phyloP scores from a whole-genome alignment of 1,140 invertebrate species.

The Cylas formicarius region DNA sequence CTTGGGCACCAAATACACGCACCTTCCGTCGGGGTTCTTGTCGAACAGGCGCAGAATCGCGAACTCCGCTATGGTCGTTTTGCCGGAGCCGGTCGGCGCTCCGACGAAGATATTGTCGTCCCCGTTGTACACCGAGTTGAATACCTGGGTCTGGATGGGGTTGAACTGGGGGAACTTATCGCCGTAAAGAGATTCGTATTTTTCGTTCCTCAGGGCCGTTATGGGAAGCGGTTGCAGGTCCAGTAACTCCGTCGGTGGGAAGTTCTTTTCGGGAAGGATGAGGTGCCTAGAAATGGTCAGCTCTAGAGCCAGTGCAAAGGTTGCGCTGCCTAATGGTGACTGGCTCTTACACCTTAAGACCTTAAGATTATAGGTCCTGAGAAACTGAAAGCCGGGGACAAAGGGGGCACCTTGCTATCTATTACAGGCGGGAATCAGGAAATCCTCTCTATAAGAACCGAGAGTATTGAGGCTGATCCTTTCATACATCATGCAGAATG shows the following conservation, averaged over 20 bases:
- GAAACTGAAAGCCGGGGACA: too few species aligned
- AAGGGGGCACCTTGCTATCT: too few species aligned
- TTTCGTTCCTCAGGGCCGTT: constrained; percentile 73
- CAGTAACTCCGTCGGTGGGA: constrained; percentile 95
- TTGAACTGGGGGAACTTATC: constrained; percentile 93
- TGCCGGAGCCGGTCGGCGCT: constrained; percentile 94
- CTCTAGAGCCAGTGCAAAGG: too few species aligned
- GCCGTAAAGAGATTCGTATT: constrained; percentile 80
- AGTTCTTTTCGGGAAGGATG: constrained; percentile 96
- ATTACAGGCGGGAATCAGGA: too few species aligned
- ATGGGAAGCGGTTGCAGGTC: constrained; percentile 94
- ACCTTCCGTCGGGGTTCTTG: constrained; percentile 62
- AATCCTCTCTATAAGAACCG: too few species aligned
- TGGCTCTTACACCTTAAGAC: too few species aligned
- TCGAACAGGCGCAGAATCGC: constrained; percentile 86
- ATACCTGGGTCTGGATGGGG: constrained; percentile 99
- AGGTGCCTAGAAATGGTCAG: constrained; percentile 75
- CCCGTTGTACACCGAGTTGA: constrained; percentile 97
- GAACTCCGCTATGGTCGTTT: constrained; percentile 96
- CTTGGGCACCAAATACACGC: constrained; percentile 90
- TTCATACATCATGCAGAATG: too few species aligned
- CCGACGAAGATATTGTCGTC: constrained; percentile 99
- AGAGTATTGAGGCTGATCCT: too few species aligned
- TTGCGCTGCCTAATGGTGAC: too few species aligned
- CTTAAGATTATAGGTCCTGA: too few species aligned